Evolutionary conservation across 2,113 vertebrate genomes (phyloP).

Genomic region (Phalacrocorax pelagicus): DNA sequence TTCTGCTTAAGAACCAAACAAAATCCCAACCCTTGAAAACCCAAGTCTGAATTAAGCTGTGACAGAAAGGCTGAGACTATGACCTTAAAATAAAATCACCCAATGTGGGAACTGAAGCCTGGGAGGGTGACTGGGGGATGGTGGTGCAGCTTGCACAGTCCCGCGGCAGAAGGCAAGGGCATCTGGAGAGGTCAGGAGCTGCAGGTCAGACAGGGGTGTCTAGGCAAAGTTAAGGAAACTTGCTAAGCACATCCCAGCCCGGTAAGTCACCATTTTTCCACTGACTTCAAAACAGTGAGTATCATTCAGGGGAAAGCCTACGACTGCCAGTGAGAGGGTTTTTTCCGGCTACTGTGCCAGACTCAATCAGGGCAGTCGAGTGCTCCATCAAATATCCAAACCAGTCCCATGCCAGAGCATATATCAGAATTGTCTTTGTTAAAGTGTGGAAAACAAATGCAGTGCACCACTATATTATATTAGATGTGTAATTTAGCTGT

Average conservation of each 20-base stretch:
- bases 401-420: not conserved
- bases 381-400: not conserved
- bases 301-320: not conserved
- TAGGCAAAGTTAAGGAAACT: not conserved
- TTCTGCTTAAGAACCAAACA: not conserved
- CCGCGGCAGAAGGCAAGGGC: not conserved
- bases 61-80: not conserved
- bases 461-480: not conserved
- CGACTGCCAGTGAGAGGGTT: not conserved
- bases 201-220: accelerated
- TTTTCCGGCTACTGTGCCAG: not conserved
- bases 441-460: not conserved
- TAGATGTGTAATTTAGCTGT: not conserved
- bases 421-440: not conserved
- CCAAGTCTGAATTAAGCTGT: not conserved
- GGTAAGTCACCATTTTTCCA: not conserved
- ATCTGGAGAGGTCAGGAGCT: accelerated
- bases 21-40: not conserved
- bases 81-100: not conserved
- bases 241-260: not conserved
- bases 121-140: accelerated
- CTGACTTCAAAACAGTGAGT: not conserved
- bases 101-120: accelerated
- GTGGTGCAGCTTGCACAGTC: not conserved
- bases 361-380: not conserved